These are phyloP conservation scores for Abrostola triplasia DNA, from an alignment of 2,888 invertebrate genomes.

Conservation along the genomic window DNA sequence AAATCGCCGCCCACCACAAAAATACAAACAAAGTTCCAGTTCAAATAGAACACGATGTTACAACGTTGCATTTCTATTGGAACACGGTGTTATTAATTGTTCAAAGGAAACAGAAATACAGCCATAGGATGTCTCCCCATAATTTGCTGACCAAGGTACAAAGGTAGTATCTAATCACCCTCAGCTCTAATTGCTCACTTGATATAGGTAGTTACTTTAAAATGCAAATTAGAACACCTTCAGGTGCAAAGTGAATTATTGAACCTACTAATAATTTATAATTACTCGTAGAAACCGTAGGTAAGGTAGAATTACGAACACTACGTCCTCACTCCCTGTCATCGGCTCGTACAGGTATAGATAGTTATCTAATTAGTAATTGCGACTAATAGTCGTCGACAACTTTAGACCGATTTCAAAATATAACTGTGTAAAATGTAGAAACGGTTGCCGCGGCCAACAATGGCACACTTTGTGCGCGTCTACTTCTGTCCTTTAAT, in stretches of 20 bases:
- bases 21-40: background rate
- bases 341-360: conserved; percentile 10
- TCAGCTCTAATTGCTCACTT: background rate
- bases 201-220: conserved; percentile 2
- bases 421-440: conserved; percentile 38
- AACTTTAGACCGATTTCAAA: conserved; percentile 35
- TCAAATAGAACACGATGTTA: background rate
- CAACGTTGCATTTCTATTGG: background rate
- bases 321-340: conserved; percentile 1
- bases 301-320: conserved; percentile 1
- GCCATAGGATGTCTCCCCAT: background rate
- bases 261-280: conserved; percentile 14
- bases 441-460: conserved; percentile 33
- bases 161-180: background rate
- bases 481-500: conserved; percentile 58
- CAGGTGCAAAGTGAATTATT: background rate
- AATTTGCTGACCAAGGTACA: background rate
- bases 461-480: conserved; percentile 36
- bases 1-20: background rate
- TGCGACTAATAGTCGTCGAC: conserved; percentile 15
- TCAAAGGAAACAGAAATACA: background rate
- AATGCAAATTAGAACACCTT: conserved; percentile 17
- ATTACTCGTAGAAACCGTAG: background rate
- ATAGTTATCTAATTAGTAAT: conserved; percentile 28
- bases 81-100: too few species aligned